phyloP scores from a whole-genome alignment of 1,140 invertebrate genomes.

The Semibalanus balanoides region DNA sequence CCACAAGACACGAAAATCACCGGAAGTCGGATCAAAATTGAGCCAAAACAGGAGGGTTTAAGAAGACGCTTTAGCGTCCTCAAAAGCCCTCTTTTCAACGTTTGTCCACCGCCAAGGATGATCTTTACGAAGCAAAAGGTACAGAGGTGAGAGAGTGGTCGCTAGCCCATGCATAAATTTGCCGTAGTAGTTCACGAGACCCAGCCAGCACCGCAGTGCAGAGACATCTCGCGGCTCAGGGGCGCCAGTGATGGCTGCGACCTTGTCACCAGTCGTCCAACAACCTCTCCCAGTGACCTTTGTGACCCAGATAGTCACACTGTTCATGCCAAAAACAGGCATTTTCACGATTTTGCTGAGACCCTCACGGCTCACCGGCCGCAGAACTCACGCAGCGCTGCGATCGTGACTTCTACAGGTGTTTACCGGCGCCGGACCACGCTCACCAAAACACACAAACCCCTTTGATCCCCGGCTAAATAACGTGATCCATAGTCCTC shows the following conservation, averaged over 20 bases:
- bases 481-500: not conserved
- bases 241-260: not conserved
- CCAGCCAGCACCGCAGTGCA: not conserved
- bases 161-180: not conserved
- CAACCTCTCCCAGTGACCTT: not conserved
- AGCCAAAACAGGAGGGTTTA: not conserved
- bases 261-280: not conserved
- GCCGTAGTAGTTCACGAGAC: not conserved
- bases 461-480: not conserved
- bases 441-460: not conserved
- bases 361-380: not conserved
- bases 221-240: not conserved
- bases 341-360: not conserved
- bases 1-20: not conserved
- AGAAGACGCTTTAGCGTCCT: not conserved
- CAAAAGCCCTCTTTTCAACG: not conserved
- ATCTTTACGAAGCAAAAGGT: not conserved
- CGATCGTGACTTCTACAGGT: not conserved
- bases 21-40: not conserved
- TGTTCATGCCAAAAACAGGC: not conserved
- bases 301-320: not conserved
- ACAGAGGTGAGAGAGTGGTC: not conserved
- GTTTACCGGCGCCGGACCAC: not conserved
- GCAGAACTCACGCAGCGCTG: not conserved
- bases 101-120: not conserved